A percentile compares a stretch with the other conserved stretches of the same genome.
Conservation (phyloP, 23 tunicate genomes). For the Aplidium turbinatum region DNA sequence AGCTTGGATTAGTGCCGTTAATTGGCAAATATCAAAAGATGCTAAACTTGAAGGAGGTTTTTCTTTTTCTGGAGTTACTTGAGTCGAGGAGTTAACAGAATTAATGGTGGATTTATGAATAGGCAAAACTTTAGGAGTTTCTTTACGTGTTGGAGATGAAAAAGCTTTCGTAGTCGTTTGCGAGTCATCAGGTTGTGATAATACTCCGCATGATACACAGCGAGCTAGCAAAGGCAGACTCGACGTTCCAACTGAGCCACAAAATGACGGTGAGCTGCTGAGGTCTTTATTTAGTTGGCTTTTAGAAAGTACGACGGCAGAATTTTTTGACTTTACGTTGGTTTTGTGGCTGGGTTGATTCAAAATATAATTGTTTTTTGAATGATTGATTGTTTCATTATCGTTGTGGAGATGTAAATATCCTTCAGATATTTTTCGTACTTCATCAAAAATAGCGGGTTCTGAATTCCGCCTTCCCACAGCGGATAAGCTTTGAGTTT, state of each 20-base stretch:
- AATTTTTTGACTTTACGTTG: too few species aligned
- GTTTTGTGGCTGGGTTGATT: too few species aligned
- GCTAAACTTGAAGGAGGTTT: constrained; percentile 14
- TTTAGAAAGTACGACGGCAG: too few species aligned
- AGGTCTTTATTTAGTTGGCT: background rate
- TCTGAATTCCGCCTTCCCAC: background rate
- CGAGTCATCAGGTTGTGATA: constrained; percentile 15
- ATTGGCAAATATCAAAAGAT: constrained; percentile 70
- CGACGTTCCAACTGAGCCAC: background rate
- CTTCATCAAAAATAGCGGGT: background rate
- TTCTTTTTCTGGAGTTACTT: constrained; percentile 63
- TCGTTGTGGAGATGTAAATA: background rate
- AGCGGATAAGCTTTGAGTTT: constrained; percentile 20
- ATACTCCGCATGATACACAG: constrained; percentile 74
- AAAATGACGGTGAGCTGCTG: background rate
- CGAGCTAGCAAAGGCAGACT: constrained; percentile 30
- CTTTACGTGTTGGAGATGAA: background rate
- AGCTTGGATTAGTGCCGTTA: constrained; percentile 83
- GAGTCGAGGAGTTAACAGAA: constrained; percentile 83
- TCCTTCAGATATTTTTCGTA: background rate
- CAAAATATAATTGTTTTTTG: background rate
- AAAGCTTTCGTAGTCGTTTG: background rate
- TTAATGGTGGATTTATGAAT: background rate
- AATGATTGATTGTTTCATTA: background rate
- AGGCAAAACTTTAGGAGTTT: background rate